Evolutionary conservation across 2,797 vertebrate species (phyloP).

Genomic region (Erithacus rubecula): DNA sequence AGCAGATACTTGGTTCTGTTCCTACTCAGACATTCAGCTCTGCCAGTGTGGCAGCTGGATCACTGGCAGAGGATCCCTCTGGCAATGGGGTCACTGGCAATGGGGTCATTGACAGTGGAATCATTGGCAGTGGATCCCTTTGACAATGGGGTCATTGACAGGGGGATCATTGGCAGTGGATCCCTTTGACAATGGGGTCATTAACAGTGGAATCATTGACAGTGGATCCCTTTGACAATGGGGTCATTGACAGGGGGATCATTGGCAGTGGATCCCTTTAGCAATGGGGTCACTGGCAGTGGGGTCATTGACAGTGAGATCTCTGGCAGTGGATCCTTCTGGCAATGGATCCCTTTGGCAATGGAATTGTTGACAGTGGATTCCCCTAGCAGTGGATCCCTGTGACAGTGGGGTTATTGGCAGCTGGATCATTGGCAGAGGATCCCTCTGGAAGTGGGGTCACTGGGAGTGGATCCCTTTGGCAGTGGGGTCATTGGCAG

Average conservation of each 20-base stretch:
- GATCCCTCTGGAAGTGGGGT: not conserved
- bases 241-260: too few species aligned
- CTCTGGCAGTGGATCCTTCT: not conserved
- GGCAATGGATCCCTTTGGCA: too few species aligned
- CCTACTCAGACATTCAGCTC: conserved; percentile 26
- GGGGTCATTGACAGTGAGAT: not conserved
- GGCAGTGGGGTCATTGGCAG: too few species aligned
- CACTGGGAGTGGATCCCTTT: too few species aligned
- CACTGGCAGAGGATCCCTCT: fast-evolving
- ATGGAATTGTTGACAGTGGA: not conserved
- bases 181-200: too few species aligned
- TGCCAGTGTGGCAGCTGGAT: not conserved
- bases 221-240: not conserved
- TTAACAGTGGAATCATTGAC: not conserved
- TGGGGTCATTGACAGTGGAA: not conserved
- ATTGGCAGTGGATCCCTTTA: fast-evolving
- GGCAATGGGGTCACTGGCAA: not conserved
- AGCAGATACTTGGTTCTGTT: conserved; percentile 52
- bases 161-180: too few species aligned
- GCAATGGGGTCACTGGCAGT: not conserved
- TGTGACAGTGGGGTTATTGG: not conserved
- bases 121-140: not conserved
- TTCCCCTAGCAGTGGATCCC: not conserved
- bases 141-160: too few species aligned
- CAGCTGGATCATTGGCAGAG: not conserved